These are phyloP conservation scores for Cordilura impudica DNA, from an alignment of 2,888 invertebrate species.

Conservation along the genomic window DNA sequence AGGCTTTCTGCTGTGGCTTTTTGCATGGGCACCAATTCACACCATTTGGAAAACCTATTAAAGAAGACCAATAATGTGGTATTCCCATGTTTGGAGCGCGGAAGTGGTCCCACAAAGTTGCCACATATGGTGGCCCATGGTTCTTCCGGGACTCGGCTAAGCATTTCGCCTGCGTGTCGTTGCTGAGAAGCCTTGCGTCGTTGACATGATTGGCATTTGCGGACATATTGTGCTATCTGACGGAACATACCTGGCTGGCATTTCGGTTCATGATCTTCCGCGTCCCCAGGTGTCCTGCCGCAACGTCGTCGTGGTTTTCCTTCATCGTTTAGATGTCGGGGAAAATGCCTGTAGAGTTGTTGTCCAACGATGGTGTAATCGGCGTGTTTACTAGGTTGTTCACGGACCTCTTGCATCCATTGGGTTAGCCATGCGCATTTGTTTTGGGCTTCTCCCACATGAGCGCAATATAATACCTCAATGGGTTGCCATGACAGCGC, in stretches of 20 bases:
- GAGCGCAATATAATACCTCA: no score
- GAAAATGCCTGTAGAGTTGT: constrained; percentile 7
- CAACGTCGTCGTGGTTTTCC: background rate
- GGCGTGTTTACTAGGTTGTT: background rate
- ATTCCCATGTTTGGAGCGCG: background rate
- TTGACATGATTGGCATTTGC: background rate
- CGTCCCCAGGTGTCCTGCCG: constrained; percentile 21
- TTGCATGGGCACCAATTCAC: no score
- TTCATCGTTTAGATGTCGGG: background rate
- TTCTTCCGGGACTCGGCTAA: background rate
- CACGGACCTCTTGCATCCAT: no score
- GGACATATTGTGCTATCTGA: background rate
- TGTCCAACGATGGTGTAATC: background rate
- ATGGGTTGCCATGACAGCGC: no score
- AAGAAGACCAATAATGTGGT: background rate
- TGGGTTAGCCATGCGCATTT: no score
- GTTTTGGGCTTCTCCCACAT: no score
- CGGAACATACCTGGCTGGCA: constrained; percentile 14
- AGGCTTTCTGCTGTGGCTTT: no score
- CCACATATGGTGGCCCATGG: background rate
- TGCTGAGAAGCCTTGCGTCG: background rate
- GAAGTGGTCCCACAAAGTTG: background rate
- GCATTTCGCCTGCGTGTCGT: background rate
- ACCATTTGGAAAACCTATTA: no score
- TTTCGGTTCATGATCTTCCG: background rate